Evolutionary conservation across 92 coral and sea anemone species (phyloP), one percentile per base, ranked within the genome.

Genomic region (Muricea muricata): DNA sequence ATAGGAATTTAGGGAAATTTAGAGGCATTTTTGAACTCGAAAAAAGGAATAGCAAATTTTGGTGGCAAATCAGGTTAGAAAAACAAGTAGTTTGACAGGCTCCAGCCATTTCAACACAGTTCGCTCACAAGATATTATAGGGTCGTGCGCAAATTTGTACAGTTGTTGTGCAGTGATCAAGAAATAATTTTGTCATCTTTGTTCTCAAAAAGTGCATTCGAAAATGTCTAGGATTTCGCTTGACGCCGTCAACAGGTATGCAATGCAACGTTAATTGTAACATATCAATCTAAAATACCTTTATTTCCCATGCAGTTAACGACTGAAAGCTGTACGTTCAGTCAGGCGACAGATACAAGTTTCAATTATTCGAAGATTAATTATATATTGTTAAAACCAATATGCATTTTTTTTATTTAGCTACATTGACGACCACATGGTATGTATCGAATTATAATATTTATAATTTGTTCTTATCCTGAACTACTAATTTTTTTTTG

Each of bases 401-500:
- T 77, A 26, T 77, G n/a, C 21, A 24, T 78, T 29, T 83, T 24
- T 83, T 70, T 79, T 56, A 25, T 28, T 33, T 67, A 90, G 93
- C 32, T 87, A 90, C 69, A 84, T 90, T n/a, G 91, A 90, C 65
- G 24, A 77, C 1, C 87, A 90, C 75, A 87, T 87, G 91, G 93
- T 90, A n/a, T 25, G 89, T 74, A 39, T 20, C 68, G 21, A 9
- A 25, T 20, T 52, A 52, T 47, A 6, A 37, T 33, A 8, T 63
- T 0, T 4, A 12, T 10, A 26, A 25, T 65, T 17, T 17, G 10
- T 20, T 4, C 24, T 25, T 7, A 61, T n/a, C 31, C 14, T 3
- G 17, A 31, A 24, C 13, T 3, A 3, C 23, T 61, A 1, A 67
- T 29, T 30, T 9, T 28, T 17, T 18, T 31, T 30, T 4, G 24